phyloP scores from a whole-genome alignment of 2,888 invertebrate species.

The Drosophila cracens region DNA sequence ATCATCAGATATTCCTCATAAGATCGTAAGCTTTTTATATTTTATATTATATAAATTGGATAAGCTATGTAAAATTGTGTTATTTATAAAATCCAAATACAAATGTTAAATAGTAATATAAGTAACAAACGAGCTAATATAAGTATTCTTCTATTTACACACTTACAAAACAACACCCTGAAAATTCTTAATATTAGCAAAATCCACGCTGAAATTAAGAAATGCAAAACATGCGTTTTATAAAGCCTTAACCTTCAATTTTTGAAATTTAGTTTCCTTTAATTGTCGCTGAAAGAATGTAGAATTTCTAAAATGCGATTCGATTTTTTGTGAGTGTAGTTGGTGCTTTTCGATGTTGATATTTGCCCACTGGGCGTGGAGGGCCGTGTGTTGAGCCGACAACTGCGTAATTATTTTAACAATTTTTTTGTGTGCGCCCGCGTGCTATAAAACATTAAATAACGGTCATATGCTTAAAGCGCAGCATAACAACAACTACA shows the following conservation, averaged over 20 bases:
- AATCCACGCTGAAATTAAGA: background rate
- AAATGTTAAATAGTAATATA: no score
- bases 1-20: no score
- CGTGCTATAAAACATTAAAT: constrained; percentile 81
- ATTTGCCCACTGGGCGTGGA: constrained; percentile 7
- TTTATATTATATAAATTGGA: background rate
- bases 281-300: background rate
- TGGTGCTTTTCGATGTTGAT: constrained; percentile 35
- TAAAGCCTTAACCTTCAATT: no score
- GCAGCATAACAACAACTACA: constrained; percentile 51
- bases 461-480: constrained; percentile 76
- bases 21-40: background rate
- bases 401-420: constrained; percentile 77
- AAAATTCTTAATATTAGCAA: background rate
- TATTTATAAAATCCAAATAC: no score
- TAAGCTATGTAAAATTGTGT: background rate
- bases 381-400: constrained; percentile 42
- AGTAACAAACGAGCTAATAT: no score
- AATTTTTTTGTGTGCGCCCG: constrained; percentile 68
- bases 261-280: no score
- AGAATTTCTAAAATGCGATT: background rate
- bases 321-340: background rate
- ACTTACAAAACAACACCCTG: background rate
- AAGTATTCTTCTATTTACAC: background rate
- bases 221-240: background rate